Evolutionary conservation across 2,113 vertebrate species (phyloP), one percentile per base, ranked within the genome.

Genomic region (Bostrychus sinensis): DNA sequence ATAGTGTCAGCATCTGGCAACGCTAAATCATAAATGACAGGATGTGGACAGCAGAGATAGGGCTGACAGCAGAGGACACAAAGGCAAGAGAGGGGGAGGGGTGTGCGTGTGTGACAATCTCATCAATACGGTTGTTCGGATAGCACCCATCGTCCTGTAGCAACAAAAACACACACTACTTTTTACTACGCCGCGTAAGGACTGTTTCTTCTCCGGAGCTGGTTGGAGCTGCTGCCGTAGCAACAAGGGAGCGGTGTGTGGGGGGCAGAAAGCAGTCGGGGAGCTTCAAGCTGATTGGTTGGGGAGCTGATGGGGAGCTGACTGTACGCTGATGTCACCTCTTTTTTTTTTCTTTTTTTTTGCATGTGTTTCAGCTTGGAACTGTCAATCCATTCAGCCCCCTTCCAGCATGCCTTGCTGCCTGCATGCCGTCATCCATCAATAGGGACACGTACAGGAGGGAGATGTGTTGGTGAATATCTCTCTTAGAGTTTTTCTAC

Each of bases 181-280:
- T 12, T 36, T n/a, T n/a, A n/a, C n/a, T n/a, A n/a, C n/a, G n/a
- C n/a, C n/a, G n/a, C n/a, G n/a, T n/a, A n/a, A n/a, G n/a, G 77
- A 85, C 82, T 74, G 83, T 81, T 58, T 38, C 50, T 42, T 75
- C 10, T 11, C 39, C 60, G 45, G 51, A 76, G 19, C 54, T 56
- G 72, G 79, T 75, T 73, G 81, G 56, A 62, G 60, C 71, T 84
- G 86, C 84, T 84, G 81, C 84, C 88, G 67, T 89, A 79, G 88
- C 88, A 89, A 89, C 88, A 89, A 86, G 82, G 72, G 84, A 86
- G 86, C 75, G 80, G 82, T 82, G 82, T 68, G 48, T 41, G 84
- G 63, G 86, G 85, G 11, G 77, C 77, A 80, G 77, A 71, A 58
- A 57, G 56, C 48, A 63, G 55, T 61, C 50, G 37, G 64, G 53